Evolutionary conservation across 2,113 vertebrate genomes (phyloP).

Genomic region (Euleptes europaea): DNA sequence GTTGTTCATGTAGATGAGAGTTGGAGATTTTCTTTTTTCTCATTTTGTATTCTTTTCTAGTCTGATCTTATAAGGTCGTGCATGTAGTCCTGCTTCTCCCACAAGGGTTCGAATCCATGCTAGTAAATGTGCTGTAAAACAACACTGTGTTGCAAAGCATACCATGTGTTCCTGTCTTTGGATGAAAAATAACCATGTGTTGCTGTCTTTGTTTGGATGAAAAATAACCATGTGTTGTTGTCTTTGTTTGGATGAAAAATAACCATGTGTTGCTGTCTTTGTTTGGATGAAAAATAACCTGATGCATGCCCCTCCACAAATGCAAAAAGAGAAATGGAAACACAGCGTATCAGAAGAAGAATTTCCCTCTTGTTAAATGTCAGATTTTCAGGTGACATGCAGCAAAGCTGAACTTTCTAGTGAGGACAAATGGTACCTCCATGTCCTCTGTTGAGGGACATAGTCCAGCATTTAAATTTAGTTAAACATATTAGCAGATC

Average conservation of each 20-base stretch:
- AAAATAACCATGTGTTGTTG: no score
- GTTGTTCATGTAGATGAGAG: not conserved
- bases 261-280: not conserved
- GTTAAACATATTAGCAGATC: not conserved
- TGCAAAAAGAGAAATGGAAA: no score
- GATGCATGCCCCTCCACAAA: not conserved
- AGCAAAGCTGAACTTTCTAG: not conserved
- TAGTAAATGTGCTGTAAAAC: not conserved
- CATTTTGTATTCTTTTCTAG: not conserved
- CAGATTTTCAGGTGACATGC: not conserved
- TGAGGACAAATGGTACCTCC: not conserved
- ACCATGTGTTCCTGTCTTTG: not conserved
- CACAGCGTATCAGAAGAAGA: no score
- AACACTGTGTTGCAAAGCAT: not conserved
- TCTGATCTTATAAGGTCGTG: not conserved
- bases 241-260: not conserved
- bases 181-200: no score
- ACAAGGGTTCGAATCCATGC: not conserved
- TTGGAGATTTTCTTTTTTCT: not conserved
- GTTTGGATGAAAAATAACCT: not conserved
- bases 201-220: no score
- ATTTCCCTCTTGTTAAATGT: not conserved
- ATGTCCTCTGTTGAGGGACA: not conserved
- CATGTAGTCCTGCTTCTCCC: no score
- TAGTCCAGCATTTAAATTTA: not conserved